Evolutionary conservation across 2,113 vertebrate species (phyloP).

Genomic region (Catharus bicknelli): DNA sequence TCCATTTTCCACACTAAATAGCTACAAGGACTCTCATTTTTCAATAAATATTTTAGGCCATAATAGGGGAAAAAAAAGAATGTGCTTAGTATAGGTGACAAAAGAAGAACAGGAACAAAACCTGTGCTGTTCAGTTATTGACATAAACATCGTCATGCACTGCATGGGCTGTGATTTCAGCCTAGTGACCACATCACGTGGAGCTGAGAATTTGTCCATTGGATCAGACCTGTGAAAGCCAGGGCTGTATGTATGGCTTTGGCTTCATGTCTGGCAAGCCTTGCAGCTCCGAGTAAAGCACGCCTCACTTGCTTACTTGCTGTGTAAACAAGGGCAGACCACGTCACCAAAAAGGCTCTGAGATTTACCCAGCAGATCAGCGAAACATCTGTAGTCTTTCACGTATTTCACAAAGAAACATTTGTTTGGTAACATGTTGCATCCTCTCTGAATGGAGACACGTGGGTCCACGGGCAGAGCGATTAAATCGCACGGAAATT

Average conservation of each 20-base stretch:
- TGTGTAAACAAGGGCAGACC: constrained; percentile 7
- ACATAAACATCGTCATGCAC: neutral
- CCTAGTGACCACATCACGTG: neutral
- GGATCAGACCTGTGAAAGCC: neutral
- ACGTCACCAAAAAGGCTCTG: constrained; percentile 19
- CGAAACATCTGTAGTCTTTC: constrained; percentile 29
- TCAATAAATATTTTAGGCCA: neutral
- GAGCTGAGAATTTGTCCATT: neutral
- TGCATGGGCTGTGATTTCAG: neutral
- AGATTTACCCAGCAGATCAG: constrained; percentile 25
- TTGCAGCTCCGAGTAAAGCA: neutral
- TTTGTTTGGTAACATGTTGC: neutral
- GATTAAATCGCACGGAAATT: neutral
- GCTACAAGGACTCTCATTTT: neutral
- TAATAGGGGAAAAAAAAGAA: neutral
- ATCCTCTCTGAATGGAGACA: neutral
- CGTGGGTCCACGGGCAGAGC: neutral
- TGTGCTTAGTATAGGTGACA: neutral
- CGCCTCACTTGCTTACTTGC: neutral
- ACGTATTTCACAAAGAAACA: constrained; percentile 37
- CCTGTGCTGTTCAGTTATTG: neutral
- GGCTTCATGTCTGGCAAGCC: neutral
- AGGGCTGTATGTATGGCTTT: neutral
- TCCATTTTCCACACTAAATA: neutral
- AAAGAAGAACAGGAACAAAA: neutral